These are phyloP conservation scores for Phalacrocorax brasilianus DNA, from an alignment of 2,113 vertebrate genomes.

Conservation along the genomic window DNA sequence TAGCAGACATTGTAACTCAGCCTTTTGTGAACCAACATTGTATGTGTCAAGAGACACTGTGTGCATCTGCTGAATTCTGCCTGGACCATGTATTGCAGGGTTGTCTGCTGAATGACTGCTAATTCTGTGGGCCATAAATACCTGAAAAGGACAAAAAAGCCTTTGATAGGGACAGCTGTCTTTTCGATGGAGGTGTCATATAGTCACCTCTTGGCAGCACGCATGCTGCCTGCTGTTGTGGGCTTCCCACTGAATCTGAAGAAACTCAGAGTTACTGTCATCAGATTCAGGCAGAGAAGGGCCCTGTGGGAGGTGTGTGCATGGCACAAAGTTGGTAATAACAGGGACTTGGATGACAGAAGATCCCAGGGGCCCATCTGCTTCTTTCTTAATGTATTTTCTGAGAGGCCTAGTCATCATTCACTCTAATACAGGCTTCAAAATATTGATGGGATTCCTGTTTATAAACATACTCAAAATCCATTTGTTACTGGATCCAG, in stretches of 20 bases:
- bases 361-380: background rate
- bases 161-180: background rate
- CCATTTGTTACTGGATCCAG: background rate
- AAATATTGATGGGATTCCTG: background rate
- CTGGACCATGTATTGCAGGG: accelerated
- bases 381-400: background rate
- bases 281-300: background rate
- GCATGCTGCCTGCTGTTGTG: background rate
- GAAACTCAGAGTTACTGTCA: background rate
- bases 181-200: background rate
- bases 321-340: background rate
- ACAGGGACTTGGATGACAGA: background rate
- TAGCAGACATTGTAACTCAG: background rate
- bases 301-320: accelerated
- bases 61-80: background rate
- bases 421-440: background rate
- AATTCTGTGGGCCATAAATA: background rate
- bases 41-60: accelerated
- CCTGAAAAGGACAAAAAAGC: background rate
- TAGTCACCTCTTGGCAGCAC: background rate
- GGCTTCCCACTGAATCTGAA: background rate
- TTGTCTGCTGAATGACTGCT: background rate
- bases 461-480: background rate
- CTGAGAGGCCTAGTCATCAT: background rate
- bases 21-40: background rate